Base-by-base conservation (phyloP, 2,888 invertebrate species). In the Drosophila prostipennis region DNA sequence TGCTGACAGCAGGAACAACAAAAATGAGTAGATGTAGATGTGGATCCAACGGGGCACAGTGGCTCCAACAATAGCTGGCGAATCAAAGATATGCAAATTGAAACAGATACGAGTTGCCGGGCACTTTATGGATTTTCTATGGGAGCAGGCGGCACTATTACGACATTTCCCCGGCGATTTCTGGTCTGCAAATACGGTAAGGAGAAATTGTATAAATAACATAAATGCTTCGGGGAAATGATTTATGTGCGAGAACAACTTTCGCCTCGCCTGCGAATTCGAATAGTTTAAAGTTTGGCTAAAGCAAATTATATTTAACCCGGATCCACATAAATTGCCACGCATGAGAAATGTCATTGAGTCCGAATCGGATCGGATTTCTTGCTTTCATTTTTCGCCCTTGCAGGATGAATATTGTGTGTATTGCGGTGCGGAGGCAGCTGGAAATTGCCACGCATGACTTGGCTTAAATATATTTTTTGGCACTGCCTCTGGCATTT, bases 11-110 rank as follows among this genome's bases (percentile, higher is more conserved):
- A 73, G 59, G 53, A 59, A 64, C 63, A 57, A 61, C 37, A 36
- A 48, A 55, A 53, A 42, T 57, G 80, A 67, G 69, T 37, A 42
- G 42, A 13, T 16, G 40, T 26, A 10, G 46, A 45, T 46, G 16
- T 19, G 46, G 53, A n/a, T 16, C n/a, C 5, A 6, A 8, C 11
- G 19, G 42, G 19, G 42, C 42, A 11, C 11, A 19, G 40, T 36
- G 42, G 60, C 32, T 55, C 58, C 51, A 53, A 55, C 65, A 63
- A 63, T 65, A 48, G 69, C 81, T 78, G 85, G 49, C 68, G 81
- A 84, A 84, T 84, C 84, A 84, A 88, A 84, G 88, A 88, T 84
- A 84, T 84, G 88, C 84, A 88, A 84, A 84, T 84, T 84, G 88
- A 84, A 84, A 88, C 84, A 88, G 86, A 87, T 87, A 87, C 77